Evolutionary conservation across 2,113 vertebrate species (phyloP).

Genomic region (Cyanocitta stelleri): DNA sequence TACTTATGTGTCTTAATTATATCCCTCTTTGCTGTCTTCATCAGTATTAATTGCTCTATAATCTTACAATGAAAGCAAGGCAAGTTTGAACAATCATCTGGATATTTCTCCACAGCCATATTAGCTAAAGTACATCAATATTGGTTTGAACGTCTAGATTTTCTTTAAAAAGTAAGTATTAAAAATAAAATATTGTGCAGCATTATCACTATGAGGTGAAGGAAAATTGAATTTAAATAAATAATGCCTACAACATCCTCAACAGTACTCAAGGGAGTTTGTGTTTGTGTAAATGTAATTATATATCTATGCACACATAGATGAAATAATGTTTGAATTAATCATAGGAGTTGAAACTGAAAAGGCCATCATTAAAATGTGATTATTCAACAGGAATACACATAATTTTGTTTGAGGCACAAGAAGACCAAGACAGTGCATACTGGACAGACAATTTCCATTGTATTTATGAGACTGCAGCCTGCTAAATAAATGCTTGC

Average conservation of each 20-base stretch:
- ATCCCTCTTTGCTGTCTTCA: neutral
- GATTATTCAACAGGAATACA: neutral
- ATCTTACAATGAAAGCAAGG: neutral
- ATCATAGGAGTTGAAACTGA: neutral
- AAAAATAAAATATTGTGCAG: neutral
- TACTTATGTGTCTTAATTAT: neutral
- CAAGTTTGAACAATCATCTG: neutral
- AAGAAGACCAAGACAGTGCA: neutral
- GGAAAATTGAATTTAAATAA: neutral
- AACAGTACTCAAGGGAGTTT: neutral
- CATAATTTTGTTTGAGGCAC: neutral
- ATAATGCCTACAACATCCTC: neutral
- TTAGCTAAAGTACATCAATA: neutral
- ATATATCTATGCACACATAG: neutral
- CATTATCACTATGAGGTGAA: neutral
- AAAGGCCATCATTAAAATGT: neutral
- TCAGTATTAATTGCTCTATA: neutral
- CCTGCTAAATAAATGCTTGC: neutral
- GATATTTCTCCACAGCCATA: fast-evolving
- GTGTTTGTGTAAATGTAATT: neutral
- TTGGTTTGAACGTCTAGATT: neutral
- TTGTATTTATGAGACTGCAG: fast-evolving
- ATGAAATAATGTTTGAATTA: neutral
- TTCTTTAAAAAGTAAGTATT: neutral
- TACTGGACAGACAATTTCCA: neutral